These are phyloP conservation scores for Petaurus breviceps DNA, from an alignment of 2,113 vertebrate genomes.

Conservation along the genomic window DNA sequence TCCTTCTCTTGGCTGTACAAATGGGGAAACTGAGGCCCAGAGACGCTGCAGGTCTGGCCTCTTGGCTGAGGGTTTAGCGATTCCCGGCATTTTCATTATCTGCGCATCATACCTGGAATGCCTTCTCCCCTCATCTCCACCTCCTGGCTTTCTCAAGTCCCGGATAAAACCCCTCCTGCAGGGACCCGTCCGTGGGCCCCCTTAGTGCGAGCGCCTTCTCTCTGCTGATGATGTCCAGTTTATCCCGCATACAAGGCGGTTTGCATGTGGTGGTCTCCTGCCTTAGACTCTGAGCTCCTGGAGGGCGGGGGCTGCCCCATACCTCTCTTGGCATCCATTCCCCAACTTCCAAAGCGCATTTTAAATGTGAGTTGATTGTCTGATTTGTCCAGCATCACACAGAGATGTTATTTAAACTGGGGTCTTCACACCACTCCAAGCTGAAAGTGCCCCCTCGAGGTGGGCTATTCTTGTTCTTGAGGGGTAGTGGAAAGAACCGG, in stretches of 20 bases:
- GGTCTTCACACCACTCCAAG: not conserved
- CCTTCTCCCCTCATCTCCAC: not conserved
- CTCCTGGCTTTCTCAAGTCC: too few relatives aligned
- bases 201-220: too few relatives aligned
- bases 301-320: too few relatives aligned
- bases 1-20: not conserved
- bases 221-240: not conserved
- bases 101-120: too few relatives aligned
- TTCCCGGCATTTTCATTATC: too few relatives aligned
- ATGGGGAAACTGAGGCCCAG: not conserved
- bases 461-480: accelerated
- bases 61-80: not conserved
- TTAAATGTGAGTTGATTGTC: too few relatives aligned
- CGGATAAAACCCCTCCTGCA: too few relatives aligned
- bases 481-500: too few relatives aligned
- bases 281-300: too few relatives aligned
- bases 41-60: not conserved
- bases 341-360: not conserved
- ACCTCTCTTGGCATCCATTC: not conserved
- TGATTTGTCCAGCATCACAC: not conserved
- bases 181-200: not conserved
- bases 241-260: not conserved
- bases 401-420: not conserved
- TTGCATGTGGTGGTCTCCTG: too few relatives aligned
- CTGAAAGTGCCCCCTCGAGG: not conserved